Percentiles rank a stretch among this genome's conserved stretches.
Conservation (phyloP, 64 coral and sea anemone genomes). For the Astreopora myriophthalma region DNA sequence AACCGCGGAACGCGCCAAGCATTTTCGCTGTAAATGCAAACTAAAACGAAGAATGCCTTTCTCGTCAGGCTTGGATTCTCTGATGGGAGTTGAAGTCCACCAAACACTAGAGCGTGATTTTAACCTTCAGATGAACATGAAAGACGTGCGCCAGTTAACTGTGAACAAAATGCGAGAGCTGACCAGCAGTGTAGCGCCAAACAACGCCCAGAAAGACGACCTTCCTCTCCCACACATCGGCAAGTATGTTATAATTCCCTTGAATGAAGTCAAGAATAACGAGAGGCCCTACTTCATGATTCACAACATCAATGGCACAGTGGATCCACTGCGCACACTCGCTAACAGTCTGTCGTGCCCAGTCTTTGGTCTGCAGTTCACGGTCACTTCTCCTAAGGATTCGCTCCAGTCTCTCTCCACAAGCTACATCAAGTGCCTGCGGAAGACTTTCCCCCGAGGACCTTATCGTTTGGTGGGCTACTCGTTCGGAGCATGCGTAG, state of each 20-base stretch:
- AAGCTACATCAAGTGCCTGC: slow-evolving; percentile 65
- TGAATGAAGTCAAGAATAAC: slow-evolving; percentile 73
- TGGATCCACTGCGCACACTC: slow-evolving; percentile 68
- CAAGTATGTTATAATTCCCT: slow-evolving; percentile 21
- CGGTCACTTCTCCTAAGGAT: slow-evolving; percentile 38
- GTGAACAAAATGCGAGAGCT: slow-evolving; percentile 79
- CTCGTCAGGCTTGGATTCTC: slow-evolving; percentile 76
- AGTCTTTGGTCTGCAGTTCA: slow-evolving; percentile 75
- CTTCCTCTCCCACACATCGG: not conserved
- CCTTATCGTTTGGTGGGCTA: slow-evolving; percentile 77
- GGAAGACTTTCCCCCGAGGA: slow-evolving; percentile 59
- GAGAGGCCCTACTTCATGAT: slow-evolving; percentile 71
- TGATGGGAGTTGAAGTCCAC: slow-evolving; percentile 89
- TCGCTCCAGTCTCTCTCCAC: slow-evolving; percentile 56
- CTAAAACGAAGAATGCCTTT: not conserved
- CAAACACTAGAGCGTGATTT: slow-evolving; percentile 91
- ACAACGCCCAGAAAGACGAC: not conserved
- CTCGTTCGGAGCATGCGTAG: slow-evolving; percentile 85
- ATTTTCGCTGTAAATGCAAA: not conserved
- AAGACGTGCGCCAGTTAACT: slow-evolving; percentile 83
- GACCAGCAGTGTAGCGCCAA: slow-evolving; percentile 15
- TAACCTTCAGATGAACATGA: slow-evolving; percentile 85
- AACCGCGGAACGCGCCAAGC: no score
- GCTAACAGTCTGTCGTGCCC: slow-evolving; percentile 59
- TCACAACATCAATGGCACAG: slow-evolving; percentile 82